These are phyloP conservation scores for Druon quercuslanigerum DNA, from an alignment of 1,140 invertebrate genomes.

Conservation along the genomic window DNA sequence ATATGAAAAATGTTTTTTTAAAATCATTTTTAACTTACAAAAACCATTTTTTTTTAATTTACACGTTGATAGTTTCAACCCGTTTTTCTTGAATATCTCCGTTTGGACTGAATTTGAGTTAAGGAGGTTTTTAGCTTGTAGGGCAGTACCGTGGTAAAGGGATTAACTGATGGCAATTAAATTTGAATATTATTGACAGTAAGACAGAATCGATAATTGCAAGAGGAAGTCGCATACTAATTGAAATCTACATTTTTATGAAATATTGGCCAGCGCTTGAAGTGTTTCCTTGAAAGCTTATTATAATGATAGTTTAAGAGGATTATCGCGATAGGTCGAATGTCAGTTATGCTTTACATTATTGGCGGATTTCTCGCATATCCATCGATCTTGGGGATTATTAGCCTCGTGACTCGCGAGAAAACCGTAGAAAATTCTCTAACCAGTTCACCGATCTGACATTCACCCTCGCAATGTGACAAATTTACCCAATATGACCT, in stretches of 20 bases:
- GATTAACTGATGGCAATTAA: not conserved
- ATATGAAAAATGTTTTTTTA: too few relatives aligned
- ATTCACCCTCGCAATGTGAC: conserved; percentile 27
- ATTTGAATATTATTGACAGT: not conserved
- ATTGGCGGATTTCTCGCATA: conserved; percentile 59
- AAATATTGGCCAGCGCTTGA: conserved; percentile 65
- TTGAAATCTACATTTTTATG: conserved; percentile 61
- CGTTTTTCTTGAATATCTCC: too few relatives aligned
- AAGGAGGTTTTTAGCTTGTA: too few relatives aligned
- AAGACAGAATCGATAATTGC: not conserved
- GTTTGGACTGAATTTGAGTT: too few relatives aligned
- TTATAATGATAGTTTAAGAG: conserved; percentile 67
- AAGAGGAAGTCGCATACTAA: not conserved
- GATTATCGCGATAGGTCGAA: conserved; percentile 69
- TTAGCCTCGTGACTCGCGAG: conserved; percentile 31
- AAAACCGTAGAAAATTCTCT: conserved; percentile 42
- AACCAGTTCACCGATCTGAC: conserved; percentile 11
- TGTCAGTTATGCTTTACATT: conserved; percentile 71
- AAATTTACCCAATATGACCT: too few relatives aligned
- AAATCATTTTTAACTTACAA: too few relatives aligned
- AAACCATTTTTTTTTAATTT: too few relatives aligned
- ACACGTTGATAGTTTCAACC: too few relatives aligned
- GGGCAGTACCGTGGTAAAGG: too few relatives aligned
- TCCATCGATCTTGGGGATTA: conserved; percentile 60
- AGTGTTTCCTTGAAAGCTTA: conserved; percentile 68